Conservation (phyloP, 2,113 vertebrate genomes). For the Pyrgilauda ruficollis region DNA sequence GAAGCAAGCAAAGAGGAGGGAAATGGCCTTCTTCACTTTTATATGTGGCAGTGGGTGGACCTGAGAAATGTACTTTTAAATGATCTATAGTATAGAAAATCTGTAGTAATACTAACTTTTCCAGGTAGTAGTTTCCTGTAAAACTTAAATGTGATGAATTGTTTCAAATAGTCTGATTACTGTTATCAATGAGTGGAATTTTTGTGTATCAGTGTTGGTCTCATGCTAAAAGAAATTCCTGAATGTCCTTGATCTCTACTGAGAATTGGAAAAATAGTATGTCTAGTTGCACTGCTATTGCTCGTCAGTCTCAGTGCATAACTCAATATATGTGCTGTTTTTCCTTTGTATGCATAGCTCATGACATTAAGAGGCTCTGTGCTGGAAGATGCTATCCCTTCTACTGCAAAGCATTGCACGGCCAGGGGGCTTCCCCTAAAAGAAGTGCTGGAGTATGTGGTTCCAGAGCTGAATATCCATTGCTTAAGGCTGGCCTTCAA, state of each 20-base stretch:
- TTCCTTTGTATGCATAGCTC: slow-evolving; percentile 74
- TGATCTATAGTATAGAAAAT: neutral
- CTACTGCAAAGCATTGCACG: slow-evolving; percentile 91
- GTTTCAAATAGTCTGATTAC: neutral
- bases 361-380: slow-evolving; percentile 89
- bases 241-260: neutral
- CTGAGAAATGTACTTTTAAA: neutral
- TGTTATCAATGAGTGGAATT: neutral
- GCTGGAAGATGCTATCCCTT: slow-evolving; percentile 90
- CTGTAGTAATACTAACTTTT: neutral
- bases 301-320: neutral
- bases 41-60: neutral
- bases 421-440: slow-evolving; percentile 89
- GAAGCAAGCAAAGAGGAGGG: neutral
- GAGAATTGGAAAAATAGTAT: neutral
- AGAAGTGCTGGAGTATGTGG: slow-evolving; percentile 89
- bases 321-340: neutral
- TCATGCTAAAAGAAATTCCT: neutral
- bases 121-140: neutral
- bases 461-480: slow-evolving; percentile 90
- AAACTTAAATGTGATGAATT: neutral
- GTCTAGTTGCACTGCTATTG: neutral
- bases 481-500: slow-evolving; percentile 92
- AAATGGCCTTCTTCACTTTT: neutral
- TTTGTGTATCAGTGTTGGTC: neutral